These are phyloP conservation scores for Lateolabrax maculatus DNA, from an alignment of 2,797 vertebrate species.

Conservation along the genomic window DNA sequence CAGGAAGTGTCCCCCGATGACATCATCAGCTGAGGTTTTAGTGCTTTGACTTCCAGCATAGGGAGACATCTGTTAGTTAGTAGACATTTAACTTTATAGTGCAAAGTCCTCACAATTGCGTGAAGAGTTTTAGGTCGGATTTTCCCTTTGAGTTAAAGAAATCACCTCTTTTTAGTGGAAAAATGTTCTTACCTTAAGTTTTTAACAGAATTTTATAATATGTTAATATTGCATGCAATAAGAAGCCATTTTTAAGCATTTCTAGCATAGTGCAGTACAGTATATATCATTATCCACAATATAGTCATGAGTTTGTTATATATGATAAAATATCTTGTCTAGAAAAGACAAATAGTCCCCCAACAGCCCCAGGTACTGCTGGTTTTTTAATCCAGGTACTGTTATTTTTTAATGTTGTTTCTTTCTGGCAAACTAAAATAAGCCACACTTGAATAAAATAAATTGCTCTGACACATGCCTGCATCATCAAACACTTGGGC, in stretches of 20 bases:
- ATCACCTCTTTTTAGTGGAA: not conserved
- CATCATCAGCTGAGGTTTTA: slow-evolving; percentile 67
- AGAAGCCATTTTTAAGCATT: not conserved
- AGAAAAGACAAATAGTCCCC: not conserved
- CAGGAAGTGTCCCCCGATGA: slow-evolving; percentile 57
- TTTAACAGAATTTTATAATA: not conserved
- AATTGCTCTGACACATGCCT: slow-evolving; percentile 24
- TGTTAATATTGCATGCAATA: not conserved
- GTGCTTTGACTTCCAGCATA: slow-evolving; percentile 63
- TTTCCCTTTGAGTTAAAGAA: slow-evolving; percentile 8
- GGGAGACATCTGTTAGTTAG: slow-evolving; percentile 60
- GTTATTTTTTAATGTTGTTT: not conserved
- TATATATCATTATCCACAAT: not conserved
- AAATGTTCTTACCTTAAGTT: not conserved
- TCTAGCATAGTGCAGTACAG: not conserved
- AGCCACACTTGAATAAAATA: slow-evolving; percentile 20
- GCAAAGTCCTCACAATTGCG: slow-evolving; percentile 13
- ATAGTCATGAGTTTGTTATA: not conserved
- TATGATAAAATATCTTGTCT: slow-evolving; percentile 7
- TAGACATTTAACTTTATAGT: slow-evolving; percentile 48
- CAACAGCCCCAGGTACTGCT: not conserved
- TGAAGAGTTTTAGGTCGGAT: not conserved
- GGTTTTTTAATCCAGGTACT: not conserved
- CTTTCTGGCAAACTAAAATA: not conserved
- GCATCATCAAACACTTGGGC: slow-evolving; percentile 38